Percentiles rank a stretch among this genome's conserved stretches.
These are phyloP conservation scores for Parelbella ahira DNA, from an alignment of 2,888 invertebrate genomes.

Conservation along the genomic window DNA sequence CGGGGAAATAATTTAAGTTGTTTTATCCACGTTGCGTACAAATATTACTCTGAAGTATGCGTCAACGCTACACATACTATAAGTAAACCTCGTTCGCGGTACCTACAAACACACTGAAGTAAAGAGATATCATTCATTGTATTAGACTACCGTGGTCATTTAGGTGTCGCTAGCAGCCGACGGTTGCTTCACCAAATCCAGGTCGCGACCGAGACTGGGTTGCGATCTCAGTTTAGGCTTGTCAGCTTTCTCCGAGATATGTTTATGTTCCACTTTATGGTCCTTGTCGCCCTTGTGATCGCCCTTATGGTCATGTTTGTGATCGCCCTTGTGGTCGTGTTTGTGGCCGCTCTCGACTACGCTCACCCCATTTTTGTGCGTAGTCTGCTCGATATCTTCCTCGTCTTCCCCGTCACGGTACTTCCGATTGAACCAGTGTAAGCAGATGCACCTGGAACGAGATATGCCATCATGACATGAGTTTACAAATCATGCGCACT, in stretches of 20 bases:
- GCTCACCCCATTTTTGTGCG: conserved; percentile 72
- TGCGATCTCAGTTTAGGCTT: conserved; percentile 63
- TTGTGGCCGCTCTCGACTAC: conserved; percentile 63
- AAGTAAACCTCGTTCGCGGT: too few species aligned
- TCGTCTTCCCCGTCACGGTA: conserved; percentile 65
- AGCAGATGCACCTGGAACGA: conserved; percentile 81
- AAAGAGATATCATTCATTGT: neutral
- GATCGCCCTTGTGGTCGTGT: conserved; percentile 49
- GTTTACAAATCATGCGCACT: too few species aligned
- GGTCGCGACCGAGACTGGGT: conserved; percentile 76
- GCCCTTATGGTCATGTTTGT: conserved; percentile 28
- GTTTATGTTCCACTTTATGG: conserved; percentile 48
- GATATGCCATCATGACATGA: too few species aligned
- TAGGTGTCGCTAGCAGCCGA: conserved; percentile 74
- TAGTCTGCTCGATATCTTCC: conserved; percentile 52
- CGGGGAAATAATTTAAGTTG: too few species aligned
- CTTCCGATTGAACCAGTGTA: conserved; percentile 81
- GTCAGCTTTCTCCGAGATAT: conserved; percentile 34
- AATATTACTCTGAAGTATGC: too few species aligned
- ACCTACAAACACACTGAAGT: too few species aligned
- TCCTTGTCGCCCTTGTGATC: conserved; percentile 25
- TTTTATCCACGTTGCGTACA: too few species aligned
- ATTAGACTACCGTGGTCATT: conserved; percentile 40
- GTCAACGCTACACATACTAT: too few species aligned
- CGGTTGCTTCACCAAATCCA: conserved; percentile 79